Evolutionary conservation across 2,888 invertebrate genomes (phyloP).

Genomic region (Nasonovia ribisnigri): DNA sequence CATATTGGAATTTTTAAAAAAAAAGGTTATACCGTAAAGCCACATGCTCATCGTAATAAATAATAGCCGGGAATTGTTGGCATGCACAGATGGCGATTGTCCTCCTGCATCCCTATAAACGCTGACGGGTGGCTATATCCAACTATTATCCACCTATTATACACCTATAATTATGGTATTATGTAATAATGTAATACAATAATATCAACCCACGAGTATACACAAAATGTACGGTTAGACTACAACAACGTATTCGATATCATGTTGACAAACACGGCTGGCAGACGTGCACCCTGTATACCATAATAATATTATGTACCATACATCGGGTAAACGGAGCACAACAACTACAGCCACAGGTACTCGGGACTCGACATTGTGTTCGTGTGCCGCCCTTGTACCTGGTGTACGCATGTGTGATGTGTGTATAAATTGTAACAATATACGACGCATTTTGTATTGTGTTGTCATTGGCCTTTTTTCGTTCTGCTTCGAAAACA

Average conservation of each 20-base stretch:
- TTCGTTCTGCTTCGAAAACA: not conserved
- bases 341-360: not conserved
- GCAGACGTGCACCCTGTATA: not conserved
- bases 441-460: not conserved
- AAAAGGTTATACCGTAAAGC: not conserved
- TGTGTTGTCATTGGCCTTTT: not conserved
- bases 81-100: not conserved
- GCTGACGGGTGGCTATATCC: not conserved
- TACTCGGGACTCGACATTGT: not conserved
- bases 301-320: not conserved
- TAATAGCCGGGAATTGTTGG: not conserved
- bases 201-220: not conserved
- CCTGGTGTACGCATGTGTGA: not conserved
- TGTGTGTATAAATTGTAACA: not conserved
- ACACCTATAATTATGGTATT: not conserved
- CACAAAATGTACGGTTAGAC: not conserved
- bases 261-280: not conserved
- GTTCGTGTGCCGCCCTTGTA: not conserved
- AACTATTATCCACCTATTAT: not conserved
- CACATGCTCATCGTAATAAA: not conserved
- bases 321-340: not conserved
- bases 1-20: not conserved
- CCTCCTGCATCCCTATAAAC: not conserved
- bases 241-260: too few species aligned
- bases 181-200: not conserved